phyloP scores from a whole-genome alignment of 2,113 vertebrate species.

The Rhinopomastus cyanomelas region DNA sequence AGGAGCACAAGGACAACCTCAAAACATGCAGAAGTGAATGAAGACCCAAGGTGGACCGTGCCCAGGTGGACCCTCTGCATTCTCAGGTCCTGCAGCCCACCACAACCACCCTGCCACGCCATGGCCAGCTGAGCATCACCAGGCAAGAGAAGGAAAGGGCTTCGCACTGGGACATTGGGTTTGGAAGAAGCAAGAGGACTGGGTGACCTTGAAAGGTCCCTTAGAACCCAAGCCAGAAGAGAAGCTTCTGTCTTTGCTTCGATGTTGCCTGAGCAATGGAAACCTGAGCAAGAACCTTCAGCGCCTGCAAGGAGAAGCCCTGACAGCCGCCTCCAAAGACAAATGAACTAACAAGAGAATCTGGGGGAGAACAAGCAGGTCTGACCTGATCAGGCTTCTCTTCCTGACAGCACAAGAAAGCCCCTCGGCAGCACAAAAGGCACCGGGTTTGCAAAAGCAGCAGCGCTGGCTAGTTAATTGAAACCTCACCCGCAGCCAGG shows the following conservation, averaged over 20 bases:
- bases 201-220: no score
- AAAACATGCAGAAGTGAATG: not conserved
- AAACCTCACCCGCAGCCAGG: not conserved
- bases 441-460: not conserved
- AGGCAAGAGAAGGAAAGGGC: not conserved
- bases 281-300: not conserved
- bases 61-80: not conserved
- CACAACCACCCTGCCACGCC: accelerated
- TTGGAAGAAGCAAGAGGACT: not conserved
- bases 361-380: not conserved
- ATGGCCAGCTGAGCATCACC: not conserved
- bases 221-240: no score
- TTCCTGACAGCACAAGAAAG: not conserved
- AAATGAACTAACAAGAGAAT: not conserved
- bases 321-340: not conserved
- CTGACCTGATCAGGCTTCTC: not conserved
- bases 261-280: not conserved
- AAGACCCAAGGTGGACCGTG: not conserved
- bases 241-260: not conserved
- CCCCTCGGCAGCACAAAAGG: not conserved
- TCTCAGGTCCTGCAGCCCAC: not conserved
- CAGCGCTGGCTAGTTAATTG: not conserved
- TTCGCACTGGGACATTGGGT: not conserved
- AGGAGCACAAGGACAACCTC: not conserved
- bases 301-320: not conserved